A percentile compares a stretch with the other conserved stretches of the same genome.
Evolutionary conservation across 2,888 invertebrate species (phyloP).

Genomic region (Acronicta alni): DNA sequence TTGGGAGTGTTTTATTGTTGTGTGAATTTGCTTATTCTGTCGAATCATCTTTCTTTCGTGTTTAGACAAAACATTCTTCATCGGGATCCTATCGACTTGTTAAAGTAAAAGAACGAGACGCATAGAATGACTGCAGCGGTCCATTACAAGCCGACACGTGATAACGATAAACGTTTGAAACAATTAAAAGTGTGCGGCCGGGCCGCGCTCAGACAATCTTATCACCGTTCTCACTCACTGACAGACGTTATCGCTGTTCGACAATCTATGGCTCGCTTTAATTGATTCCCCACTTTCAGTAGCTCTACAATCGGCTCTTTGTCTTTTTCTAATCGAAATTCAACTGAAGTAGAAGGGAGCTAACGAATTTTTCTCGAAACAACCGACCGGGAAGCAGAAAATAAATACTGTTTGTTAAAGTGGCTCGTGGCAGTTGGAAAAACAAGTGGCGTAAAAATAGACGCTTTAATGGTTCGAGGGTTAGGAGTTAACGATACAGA

Average conservation of each 20-base stretch:
- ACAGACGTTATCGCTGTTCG: conserved; percentile 77
- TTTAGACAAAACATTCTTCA: not conserved
- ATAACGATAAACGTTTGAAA: conserved; percentile 65
- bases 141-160: conserved; percentile 45
- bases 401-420: conserved; percentile 75
- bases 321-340: conserved; percentile 85
- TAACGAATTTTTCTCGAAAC: conserved; percentile 80
- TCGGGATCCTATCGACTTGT: not conserved
- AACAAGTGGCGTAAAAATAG: conserved; percentile 65
- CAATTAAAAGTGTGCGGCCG: conserved; percentile 70
- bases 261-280: conserved; percentile 86
- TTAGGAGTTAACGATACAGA: conserved; percentile 47
- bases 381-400: conserved; percentile 66
- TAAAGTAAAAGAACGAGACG: not conserved
- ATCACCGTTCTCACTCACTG: conserved; percentile 73
- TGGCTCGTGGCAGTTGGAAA: conserved; percentile 65
- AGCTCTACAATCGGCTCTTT: conserved; percentile 79
- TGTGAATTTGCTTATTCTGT: not conserved
- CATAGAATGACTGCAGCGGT: conserved; percentile 23
- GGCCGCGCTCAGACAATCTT: conserved; percentile 64
- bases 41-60: not conserved
- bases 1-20: conserved; percentile 47
- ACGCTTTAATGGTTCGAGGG: conserved; percentile 60
- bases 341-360: conserved; percentile 69
- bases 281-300: conserved; percentile 83